These are phyloP conservation scores for Nasonia oneida DNA, from an alignment of 2,888 invertebrate species.

Conservation along the genomic window DNA sequence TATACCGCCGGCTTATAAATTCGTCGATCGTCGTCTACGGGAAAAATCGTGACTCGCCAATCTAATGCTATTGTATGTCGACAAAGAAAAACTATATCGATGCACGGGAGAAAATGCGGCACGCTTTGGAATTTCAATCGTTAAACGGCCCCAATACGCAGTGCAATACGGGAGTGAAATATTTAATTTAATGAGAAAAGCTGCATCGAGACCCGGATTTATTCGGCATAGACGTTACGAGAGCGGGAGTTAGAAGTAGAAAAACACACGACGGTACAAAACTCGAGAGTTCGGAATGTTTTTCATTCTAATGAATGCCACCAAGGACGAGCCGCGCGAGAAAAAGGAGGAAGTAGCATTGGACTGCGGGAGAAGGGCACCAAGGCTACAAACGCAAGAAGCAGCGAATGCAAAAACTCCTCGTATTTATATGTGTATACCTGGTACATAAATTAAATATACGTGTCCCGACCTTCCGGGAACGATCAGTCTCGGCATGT, in stretches of 20 bases:
- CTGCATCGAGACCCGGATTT: neutral
- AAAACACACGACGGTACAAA: neutral
- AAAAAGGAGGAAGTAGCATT: conserved; percentile 37
- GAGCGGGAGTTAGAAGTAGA: neutral
- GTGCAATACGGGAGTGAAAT: neutral
- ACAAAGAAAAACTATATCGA: neutral
- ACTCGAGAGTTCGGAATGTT: neutral
- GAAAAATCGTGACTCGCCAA: conserved; percentile 6
- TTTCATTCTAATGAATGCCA: conserved; percentile 15
- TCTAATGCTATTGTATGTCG: neutral
- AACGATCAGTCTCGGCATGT: neutral
- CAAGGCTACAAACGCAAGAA: conserved; percentile 35
- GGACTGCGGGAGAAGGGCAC: conserved; percentile 32
- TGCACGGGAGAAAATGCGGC: neutral
- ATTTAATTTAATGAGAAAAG: neutral
- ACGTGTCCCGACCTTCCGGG: neutral
- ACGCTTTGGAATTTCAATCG: neutral
- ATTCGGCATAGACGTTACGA: neutral
- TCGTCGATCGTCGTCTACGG: neutral
- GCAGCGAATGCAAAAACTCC: conserved; percentile 20
- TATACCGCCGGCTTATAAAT: conserved; percentile 18
- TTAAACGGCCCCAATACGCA: neutral
- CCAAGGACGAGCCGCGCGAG: conserved; percentile 16
- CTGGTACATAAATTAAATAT: neutral
- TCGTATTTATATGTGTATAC: neutral